Conservation (phyloP, 2,113 vertebrate genomes). For the Lepus americanus region DNA sequence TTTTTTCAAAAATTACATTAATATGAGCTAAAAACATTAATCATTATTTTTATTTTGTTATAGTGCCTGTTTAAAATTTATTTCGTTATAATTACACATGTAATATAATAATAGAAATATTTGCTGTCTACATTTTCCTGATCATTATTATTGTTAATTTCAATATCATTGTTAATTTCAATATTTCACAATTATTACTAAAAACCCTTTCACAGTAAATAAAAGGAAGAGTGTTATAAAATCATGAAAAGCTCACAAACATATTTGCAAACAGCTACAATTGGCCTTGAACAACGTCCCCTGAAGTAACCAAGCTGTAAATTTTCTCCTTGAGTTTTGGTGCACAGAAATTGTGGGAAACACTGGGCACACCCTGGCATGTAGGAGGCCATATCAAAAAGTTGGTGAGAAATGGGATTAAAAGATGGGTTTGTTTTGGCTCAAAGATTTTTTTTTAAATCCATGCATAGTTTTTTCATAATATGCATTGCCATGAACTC, state of each 20-base stretch:
- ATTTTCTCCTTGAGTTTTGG: background rate
- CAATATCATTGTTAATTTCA: background rate
- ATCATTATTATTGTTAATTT: constrained; percentile 11
- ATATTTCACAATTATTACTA: background rate
- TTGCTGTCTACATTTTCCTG: background rate
- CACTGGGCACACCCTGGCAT: background rate
- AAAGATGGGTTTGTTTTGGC: too few relatives aligned
- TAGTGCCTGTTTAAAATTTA: background rate
- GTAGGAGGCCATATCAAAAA: too few relatives aligned
- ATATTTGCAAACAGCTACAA: background rate
- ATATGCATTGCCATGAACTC: too few relatives aligned
- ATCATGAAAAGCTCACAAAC: background rate
- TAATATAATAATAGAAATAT: background rate
- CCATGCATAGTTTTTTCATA: too few relatives aligned
- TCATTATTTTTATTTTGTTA: background rate
- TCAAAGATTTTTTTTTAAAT: too few relatives aligned
- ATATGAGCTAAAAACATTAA: constrained; percentile 11
- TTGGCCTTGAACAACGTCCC: background rate
- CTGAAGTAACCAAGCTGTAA: background rate
- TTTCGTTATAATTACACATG: background rate
- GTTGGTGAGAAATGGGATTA: too few relatives aligned
- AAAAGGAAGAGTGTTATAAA: background rate
- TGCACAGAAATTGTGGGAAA: background rate
- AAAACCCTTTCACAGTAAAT: background rate
- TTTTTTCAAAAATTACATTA: background rate